Evolutionary conservation across 2,113 vertebrate species (phyloP), one percentile per base, ranked within the genome.

Genomic region (Nansenia antarctica): DNA sequence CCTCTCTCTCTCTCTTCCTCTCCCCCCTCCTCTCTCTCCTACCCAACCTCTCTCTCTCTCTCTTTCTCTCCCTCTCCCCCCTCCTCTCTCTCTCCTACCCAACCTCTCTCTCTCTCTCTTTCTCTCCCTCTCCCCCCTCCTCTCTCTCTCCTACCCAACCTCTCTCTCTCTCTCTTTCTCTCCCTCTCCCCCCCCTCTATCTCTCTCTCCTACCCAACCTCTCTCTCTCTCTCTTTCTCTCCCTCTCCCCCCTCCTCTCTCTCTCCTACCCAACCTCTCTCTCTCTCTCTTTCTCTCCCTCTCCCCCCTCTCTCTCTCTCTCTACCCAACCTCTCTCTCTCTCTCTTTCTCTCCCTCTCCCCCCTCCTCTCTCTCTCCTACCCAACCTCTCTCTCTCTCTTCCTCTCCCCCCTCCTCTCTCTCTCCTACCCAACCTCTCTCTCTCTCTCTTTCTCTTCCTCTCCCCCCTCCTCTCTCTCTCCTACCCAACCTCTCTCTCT

Each of bases 81-180:
- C 6, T 22, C 6, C 45, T 20, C 35, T 5, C 5, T 37, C 35
- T 5, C 11, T 37, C 5, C 5, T 37, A 5, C 35, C 35, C 35
- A 37, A 5, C 35, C 6, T 68, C 45, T 22, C 26, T 1, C 53
- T 34, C 24, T 5, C n/a, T 2, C 45, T 20, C 15, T 47, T n/a
- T 6, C 2, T 6, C 2, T 47, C 45, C n/a, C 14, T 47, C 45
- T 49, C 1, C 6, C 45, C 20, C 45, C 6, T 22, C 6, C 45
- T 20, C 35, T 5, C 5, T 37, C 35, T 5, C 11, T 37, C 5
- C 5, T 37, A 5, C 35, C 35, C 35, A 37, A 5, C 35, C 6
- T 68, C 45, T 42, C 54, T 35, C 62, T n/a, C 35, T 78, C 55
- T 34, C 20, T 60, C 58, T 8, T 42, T 8, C 3, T 42, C 39